Evolutionary conservation across 2,797 vertebrate species (phyloP).

Genomic region (Darevskia mixta): DNA sequence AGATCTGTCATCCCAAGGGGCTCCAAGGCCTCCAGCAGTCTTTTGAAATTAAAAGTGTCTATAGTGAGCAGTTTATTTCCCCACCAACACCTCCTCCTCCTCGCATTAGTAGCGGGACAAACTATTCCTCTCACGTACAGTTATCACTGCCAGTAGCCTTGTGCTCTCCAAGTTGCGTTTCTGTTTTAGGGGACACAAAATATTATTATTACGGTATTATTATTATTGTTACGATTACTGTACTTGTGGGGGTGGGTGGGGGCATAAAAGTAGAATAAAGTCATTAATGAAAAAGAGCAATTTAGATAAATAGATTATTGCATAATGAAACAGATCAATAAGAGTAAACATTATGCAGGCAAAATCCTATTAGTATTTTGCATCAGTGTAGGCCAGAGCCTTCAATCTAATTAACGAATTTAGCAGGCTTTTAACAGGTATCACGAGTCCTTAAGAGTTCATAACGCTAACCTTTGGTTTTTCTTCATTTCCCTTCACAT

Average conservation of each 20-base stretch:
- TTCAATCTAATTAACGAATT: constrained; percentile 4
- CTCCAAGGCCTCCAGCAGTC: neutral
- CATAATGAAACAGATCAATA: neutral
- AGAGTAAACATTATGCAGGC: neutral
- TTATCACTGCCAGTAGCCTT: neutral
- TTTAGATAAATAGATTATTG: neutral
- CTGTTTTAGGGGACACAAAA: neutral
- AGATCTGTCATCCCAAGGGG: neutral
- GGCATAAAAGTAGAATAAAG: neutral
- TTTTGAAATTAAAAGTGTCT: neutral
- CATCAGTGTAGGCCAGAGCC: neutral
- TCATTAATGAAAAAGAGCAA: neutral
- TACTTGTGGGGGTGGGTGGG: neutral
- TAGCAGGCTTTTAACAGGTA: neutral
- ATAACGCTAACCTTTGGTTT: neutral
- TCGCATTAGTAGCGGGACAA: rapidly evolving
- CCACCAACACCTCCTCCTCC: rapidly evolving
- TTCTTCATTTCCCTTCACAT: neutral
- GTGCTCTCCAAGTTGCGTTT: neutral
- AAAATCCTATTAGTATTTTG: neutral
- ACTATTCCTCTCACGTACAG: neutral
- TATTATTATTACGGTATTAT: too few relatives aligned
- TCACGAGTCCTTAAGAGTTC: neutral
- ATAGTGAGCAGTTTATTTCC: neutral
- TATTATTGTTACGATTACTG: neutral